Evolutionary conservation across 2,113 vertebrate genomes (phyloP).

Genomic region (Coracopsis vasa): DNA sequence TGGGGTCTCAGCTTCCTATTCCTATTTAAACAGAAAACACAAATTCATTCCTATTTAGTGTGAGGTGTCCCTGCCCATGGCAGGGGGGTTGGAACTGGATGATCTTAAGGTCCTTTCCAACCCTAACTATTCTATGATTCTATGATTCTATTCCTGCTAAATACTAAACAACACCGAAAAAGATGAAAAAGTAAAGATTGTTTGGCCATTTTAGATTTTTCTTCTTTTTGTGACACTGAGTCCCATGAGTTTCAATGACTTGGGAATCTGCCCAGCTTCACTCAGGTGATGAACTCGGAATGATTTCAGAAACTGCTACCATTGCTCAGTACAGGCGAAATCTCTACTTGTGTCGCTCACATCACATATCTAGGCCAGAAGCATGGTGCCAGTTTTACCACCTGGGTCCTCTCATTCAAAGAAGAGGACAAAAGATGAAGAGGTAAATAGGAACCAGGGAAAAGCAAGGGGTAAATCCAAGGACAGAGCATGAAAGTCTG

Average conservation of each 20-base stretch:
- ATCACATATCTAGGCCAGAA: background rate
- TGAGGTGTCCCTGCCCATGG: too few relatives aligned
- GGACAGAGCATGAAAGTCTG: background rate
- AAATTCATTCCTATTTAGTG: too few relatives aligned
- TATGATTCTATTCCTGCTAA: background rate
- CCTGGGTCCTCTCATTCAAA: background rate
- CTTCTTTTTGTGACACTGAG: background rate
- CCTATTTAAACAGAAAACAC: too few relatives aligned
- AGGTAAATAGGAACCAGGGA: background rate
- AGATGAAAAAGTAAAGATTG: background rate
- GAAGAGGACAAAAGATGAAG: background rate
- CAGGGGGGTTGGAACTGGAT: too few relatives aligned
- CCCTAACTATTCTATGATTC: too few relatives aligned
- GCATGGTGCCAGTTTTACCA: background rate
- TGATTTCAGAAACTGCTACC: background rate
- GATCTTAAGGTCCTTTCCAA: too few relatives aligned
- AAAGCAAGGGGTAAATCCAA: background rate
- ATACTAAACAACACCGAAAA: background rate
- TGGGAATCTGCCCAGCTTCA: background rate
- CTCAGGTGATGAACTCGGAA: background rate
- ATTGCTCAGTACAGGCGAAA: background rate
- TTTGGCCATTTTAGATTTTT: background rate
- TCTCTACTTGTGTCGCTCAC: background rate
- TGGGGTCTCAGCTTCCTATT: background rate
- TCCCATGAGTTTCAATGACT: background rate